phyloP scores from a whole-genome alignment of 2,888 invertebrate genomes.

The Machimus atricapillus region DNA sequence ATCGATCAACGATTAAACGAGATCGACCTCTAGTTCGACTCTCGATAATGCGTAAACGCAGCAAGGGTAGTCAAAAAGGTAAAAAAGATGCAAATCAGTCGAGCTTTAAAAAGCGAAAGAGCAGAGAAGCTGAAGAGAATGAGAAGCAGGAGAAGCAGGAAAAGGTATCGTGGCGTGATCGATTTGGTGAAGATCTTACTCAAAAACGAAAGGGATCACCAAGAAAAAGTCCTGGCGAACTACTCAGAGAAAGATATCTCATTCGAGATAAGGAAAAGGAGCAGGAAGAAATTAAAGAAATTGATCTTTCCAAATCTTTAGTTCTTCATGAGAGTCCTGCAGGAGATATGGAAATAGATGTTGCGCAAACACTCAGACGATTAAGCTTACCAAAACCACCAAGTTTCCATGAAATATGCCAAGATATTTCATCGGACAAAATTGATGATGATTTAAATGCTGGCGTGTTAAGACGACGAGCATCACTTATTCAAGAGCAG shows the following conservation, averaged over 20 bases:
- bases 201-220: constrained; percentile 52
- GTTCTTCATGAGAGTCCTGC: constrained; percentile 46
- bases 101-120: constrained; percentile 49
- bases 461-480: constrained; percentile 63
- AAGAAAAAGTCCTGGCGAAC: constrained; percentile 75
- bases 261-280: constrained; percentile 66
- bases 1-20: constrained; percentile 71
- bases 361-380: constrained; percentile 54
- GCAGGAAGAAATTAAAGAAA: not conserved
- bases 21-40: constrained; percentile 78
- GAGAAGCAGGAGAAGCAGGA: constrained; percentile 65
- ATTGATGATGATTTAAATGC: constrained; percentile 66
- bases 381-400: constrained; percentile 61
- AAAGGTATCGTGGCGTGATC: constrained; percentile 69
- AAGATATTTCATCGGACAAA: constrained; percentile 65
- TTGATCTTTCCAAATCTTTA: constrained; percentile 45
- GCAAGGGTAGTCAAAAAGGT: constrained; percentile 11
- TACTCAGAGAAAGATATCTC: constrained; percentile 77
- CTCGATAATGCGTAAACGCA: constrained; percentile 66
- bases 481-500: constrained; percentile 66
- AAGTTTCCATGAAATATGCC: constrained; percentile 67
- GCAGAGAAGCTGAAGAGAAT: constrained; percentile 56
- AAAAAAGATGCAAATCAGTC: constrained; percentile 29
- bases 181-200: constrained; percentile 67
- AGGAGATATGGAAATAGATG: constrained; percentile 54